phyloP scores from a whole-genome alignment of 37 sponge, comb jelly and placozoan species.

The Theonella swinhoei region DNA sequence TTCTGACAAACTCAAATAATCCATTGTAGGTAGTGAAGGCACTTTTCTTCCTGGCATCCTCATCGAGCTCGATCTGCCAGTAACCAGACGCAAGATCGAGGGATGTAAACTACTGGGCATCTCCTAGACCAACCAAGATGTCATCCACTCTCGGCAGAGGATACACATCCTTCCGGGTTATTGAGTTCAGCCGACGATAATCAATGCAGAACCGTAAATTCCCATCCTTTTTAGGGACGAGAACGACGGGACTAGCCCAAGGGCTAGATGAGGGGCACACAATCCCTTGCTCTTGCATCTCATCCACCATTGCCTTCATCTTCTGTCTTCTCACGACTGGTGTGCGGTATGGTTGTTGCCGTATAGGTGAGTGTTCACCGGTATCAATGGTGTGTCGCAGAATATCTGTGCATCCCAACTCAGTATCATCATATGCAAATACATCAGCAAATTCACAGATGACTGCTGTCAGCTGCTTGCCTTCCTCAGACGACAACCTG shows the following conservation, averaged over 20 bases:
- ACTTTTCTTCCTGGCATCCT: constrained; percentile 27
- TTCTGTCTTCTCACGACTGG: constrained; percentile 28
- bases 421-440: constrained; percentile 38
- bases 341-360: constrained; percentile 43
- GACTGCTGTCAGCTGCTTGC: neutral
- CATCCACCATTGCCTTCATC: constrained; percentile 30
- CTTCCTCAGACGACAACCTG: constrained; percentile 7
- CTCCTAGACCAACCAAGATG: constrained; percentile 19
- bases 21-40: constrained; percentile 53
- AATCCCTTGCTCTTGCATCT: constrained; percentile 32
- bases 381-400: constrained; percentile 44
- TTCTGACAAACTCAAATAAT: constrained; percentile 37
- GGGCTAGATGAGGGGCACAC: constrained; percentile 18
- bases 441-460: constrained; percentile 20
- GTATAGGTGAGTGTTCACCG: constrained; percentile 53
- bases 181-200: constrained; percentile 26
- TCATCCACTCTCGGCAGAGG: constrained; percentile 48
- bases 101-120: constrained; percentile 24
- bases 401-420: constrained; percentile 28
- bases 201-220: constrained; percentile 30
- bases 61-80: constrained; percentile 44
- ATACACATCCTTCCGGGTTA: constrained; percentile 43
- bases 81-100: constrained; percentile 44
- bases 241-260: constrained; percentile 33
- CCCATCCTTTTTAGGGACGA: constrained; percentile 26